Base-by-base conservation (phyloP, 2,888 invertebrate species). In the Lithosia quadra region DNA sequence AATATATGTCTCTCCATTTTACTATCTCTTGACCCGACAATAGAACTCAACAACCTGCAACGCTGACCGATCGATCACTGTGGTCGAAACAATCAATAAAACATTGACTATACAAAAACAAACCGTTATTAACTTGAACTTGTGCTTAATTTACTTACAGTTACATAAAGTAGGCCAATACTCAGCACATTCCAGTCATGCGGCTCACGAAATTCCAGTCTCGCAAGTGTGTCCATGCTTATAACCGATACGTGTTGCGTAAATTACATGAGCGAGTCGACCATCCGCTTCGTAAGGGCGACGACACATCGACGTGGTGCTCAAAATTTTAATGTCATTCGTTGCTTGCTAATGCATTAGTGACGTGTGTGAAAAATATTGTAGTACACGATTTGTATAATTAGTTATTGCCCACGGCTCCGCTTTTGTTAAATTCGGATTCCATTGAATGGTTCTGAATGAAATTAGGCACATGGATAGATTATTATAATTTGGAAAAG, bases 181-280 rank as follows among this genome's bases (percentile, higher is more conserved):
- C 68, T 56, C 58, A 18, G 49, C 69, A 70, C 76, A 75, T 74
- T 75, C 71, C 68, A n/a, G 76, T 73, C 74, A 69, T 68, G 65
- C 73, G 76, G 68, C 71, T 66, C 72, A 71, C 81, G 55, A 72
- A 79, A 82, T 78, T 79, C 82, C 81, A 79, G 75, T 84, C 60
- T 62, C 72, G 66, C 77, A 78, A 75, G 75, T 75, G 78, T 76
- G 79, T 66, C 67, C 78, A 76, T 33, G 59, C 59, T 21, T 34
- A 39, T 57, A 28, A 28, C 28, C 28, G 28, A 28, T 28, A 24
- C 8, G 58, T 18, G 62, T 67, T 67, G 67, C 67, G 57, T 67
- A 79, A 78, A 78, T 63, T 57, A 28, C 62, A 60, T 67, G 36
- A 60, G 11, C 67, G 53, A 65, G 55, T 10, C 49, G 57, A 60